phyloP scores from a whole-genome alignment of 2,113 vertebrate species.

The Ceuthmochares aereus region DNA sequence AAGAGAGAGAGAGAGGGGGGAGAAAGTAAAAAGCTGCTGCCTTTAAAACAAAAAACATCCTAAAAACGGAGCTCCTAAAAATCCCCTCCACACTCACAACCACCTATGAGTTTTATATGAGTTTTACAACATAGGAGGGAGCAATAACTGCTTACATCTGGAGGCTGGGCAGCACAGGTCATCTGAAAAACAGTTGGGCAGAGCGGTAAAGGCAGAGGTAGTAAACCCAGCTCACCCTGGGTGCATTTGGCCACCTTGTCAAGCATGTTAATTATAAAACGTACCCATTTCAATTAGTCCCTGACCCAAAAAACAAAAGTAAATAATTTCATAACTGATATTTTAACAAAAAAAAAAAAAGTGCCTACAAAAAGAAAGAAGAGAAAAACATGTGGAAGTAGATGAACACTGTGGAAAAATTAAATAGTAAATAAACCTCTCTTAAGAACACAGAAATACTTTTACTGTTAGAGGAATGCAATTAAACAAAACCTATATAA shows the following conservation, averaged over 20 bases:
- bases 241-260: background rate
- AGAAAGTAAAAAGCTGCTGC: background rate
- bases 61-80: background rate
- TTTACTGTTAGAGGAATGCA: background rate
- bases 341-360: accelerated
- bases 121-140: background rate
- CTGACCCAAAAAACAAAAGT: background rate
- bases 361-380: background rate
- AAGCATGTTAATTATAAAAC: background rate
- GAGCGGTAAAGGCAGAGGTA: background rate
- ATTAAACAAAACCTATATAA: background rate
- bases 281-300: background rate
- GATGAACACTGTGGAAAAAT: background rate
- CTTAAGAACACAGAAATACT: background rate
- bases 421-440: background rate
- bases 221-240: background rate
- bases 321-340: background rate
- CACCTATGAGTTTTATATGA: background rate
- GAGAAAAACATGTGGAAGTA: background rate
- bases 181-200: background rate
- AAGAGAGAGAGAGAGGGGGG: no score
- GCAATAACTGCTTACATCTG: background rate
- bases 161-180: background rate
- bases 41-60: background rate
- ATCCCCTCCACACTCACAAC: background rate